Evolutionary conservation across 2,113 vertebrate species (phyloP).

Genomic region (Pseudopodoces humilis): DNA sequence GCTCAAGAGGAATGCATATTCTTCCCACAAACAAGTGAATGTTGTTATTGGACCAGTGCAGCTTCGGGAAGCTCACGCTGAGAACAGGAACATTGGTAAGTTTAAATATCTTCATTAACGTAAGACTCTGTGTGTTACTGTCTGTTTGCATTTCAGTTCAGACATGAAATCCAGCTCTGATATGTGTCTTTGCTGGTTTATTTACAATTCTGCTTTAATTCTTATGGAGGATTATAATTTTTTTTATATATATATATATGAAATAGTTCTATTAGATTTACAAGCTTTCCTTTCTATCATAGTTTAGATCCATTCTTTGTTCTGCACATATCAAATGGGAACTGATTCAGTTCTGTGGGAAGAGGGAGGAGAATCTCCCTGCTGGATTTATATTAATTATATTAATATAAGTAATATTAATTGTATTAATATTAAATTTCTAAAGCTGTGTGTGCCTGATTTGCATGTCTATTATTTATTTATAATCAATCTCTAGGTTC

Average conservation of each 20-base stretch:
- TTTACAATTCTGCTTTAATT: neutral
- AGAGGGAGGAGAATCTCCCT: neutral
- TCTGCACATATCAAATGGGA: neutral
- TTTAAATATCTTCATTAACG: neutral
- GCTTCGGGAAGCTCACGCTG: neutral
- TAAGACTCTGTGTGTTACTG: neutral
- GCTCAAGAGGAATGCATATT: slow-evolving; percentile 61
- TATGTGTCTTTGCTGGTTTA: neutral
- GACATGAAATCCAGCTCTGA: neutral
- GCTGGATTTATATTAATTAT: neutral
- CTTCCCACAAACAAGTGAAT: slow-evolving; percentile 25
- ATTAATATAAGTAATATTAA: no score
- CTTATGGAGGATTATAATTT: neutral
- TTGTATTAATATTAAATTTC: neutral
- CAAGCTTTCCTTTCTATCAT: neutral
- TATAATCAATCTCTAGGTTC: neutral
- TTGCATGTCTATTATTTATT: neutral
- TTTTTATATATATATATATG: neutral
- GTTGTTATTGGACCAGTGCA: slow-evolving; percentile 44
- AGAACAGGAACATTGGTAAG: neutral
- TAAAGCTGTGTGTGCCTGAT: neutral
- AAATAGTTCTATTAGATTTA: neutral
- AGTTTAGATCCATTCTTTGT: neutral
- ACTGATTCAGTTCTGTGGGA: neutral
- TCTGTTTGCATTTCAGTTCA: neutral